phyloP scores from a whole-genome alignment of 2,113 vertebrate genomes.

The Anolis sagrei region DNA sequence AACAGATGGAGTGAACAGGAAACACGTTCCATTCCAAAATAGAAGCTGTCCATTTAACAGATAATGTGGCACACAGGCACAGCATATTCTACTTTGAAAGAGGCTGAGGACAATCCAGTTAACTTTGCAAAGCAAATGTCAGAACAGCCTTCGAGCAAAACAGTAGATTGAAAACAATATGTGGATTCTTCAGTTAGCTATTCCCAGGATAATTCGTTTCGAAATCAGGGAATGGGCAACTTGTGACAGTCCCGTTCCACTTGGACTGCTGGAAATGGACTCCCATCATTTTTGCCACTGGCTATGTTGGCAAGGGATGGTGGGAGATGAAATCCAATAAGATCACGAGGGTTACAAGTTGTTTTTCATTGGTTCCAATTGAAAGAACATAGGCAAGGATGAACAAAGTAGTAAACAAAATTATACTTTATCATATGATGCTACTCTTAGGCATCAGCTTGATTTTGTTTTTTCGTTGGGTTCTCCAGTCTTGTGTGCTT shows the following conservation, averaged over 20 bases:
- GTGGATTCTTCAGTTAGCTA: neutral
- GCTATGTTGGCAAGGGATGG: neutral
- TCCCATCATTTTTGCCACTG: neutral
- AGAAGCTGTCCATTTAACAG: conserved; percentile 28
- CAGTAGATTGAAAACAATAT: neutral
- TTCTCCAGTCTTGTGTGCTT: neutral
- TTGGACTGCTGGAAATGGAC: neutral
- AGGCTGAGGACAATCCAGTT: neutral
- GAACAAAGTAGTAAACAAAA: neutral
- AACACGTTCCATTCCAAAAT: conserved; percentile 32
- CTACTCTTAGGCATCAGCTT: too few species aligned
- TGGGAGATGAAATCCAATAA: neutral
- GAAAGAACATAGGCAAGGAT: neutral
- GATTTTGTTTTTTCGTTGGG: too few species aligned
- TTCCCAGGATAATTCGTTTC: neutral
- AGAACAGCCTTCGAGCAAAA: conserved; percentile 11
- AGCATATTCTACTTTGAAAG: neutral
- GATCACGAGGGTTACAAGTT: neutral
- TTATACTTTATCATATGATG: too few species aligned
- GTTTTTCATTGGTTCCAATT: neutral
- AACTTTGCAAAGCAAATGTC: conserved; percentile 11
- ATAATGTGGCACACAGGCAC: conserved; percentile 26
- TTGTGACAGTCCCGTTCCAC: neutral
- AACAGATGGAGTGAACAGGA: conserved; percentile 35
- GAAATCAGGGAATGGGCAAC: neutral